A percentile compares a stretch with the other conserved stretches of the same genome.
These are phyloP conservation scores for Macquaria australasica DNA, from an alignment of 2,113 vertebrate species.

Conservation along the genomic window DNA sequence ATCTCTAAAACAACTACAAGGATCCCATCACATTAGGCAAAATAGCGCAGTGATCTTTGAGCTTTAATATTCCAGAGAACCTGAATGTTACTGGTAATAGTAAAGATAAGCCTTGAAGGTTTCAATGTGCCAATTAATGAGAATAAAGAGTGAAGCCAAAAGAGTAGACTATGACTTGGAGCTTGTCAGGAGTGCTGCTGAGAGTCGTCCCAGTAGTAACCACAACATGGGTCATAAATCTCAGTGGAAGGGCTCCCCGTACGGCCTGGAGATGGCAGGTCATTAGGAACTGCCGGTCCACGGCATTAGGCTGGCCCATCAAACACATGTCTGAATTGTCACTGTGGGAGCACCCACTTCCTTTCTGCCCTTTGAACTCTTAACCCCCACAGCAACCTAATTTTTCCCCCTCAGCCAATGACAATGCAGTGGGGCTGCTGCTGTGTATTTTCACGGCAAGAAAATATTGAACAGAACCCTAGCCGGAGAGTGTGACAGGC, in stretches of 20 bases:
- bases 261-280: conserved; percentile 69
- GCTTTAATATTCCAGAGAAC: conserved; percentile 21
- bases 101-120: conserved; percentile 35
- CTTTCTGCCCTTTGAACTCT: conserved; percentile 76
- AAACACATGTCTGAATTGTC: conserved; percentile 67
- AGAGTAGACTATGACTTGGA: conserved; percentile 36
- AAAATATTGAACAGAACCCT: conserved; percentile 50
- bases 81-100: conserved; percentile 25
- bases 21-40: conserved; percentile 24
- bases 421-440: conserved; percentile 10
- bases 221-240: conserved; percentile 77
- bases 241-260: conserved; percentile 64
- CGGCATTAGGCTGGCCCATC: conserved; percentile 60
- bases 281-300: conserved; percentile 70
- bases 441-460: conserved; percentile 44
- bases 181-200: conserved; percentile 43
- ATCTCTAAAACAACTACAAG: conserved; percentile 17
- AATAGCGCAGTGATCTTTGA: conserved; percentile 25
- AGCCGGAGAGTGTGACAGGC: conserved; percentile 40
- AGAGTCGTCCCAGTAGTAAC: conserved; percentile 53
- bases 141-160: conserved; percentile 39
- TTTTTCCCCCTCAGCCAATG: conserved; percentile 54
- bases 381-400: conserved; percentile 47
- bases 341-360: conserved; percentile 73
- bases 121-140: conserved; percentile 57